Evolutionary conservation across 2,797 vertebrate species (phyloP), one percentile per base, ranked within the genome.

Genomic region (Stomatorhinus walkeri): DNA sequence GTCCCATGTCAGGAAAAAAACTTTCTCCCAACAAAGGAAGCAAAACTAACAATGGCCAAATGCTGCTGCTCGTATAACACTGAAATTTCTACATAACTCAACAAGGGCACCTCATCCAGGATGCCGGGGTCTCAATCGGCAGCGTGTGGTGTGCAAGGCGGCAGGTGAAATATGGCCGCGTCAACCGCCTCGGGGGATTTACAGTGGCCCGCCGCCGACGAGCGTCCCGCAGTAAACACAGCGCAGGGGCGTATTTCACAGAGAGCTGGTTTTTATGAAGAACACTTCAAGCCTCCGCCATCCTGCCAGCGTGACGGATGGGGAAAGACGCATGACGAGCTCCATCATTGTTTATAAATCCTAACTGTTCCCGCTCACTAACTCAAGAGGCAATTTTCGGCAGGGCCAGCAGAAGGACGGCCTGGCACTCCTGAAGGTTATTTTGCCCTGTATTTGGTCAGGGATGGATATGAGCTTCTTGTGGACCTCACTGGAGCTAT

Each of bases 341-440:
- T 99, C 98, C 98, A 98, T 99, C 98, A 98, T 98, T 98, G 98
- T 99, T 99, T 99, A 98, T 99, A 99, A 99, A 99, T 99, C 98
- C 99, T 99, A 99, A 99, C 98, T 99, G 98, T 99, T 99, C 98
- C 98, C 96, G 97, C 97, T 99, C 98, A 98, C 98, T 99, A 99
- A 98, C 98, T 98, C 97, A 97, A 97, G 96, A 98, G 97, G 98
- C 98, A 99, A 99, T 99, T 99, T 98, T 98, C 97, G 28, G 59
- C 95, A 97, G 97, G 95, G 95, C 96, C 93, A 93, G 96, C 94
- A 96, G 96, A 98, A 99, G 98, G 98, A 98, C 98, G 97, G 96
- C 97, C 93, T 95, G 95, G 96, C 97, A 96, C 93, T 97, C 94
- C 96, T 99, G 98, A 99, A 99, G 98, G 98, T 99, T 98, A 99